These are phyloP conservation scores for Limnephilus rhombicus DNA, from an alignment of 2,888 invertebrate species.

Conservation along the genomic window DNA sequence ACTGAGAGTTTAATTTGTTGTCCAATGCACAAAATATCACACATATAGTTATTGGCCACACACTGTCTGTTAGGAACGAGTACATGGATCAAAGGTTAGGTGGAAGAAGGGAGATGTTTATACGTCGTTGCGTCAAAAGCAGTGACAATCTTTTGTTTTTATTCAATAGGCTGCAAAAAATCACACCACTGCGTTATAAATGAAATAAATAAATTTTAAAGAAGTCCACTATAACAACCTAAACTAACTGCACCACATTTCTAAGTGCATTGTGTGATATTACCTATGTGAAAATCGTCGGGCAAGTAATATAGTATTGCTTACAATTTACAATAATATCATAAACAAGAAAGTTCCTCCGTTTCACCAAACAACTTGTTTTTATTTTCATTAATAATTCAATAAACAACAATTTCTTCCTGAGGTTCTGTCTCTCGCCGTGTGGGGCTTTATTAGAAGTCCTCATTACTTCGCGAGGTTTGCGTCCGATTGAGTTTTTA, in stretches of 20 bases:
- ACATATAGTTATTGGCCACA: too few relatives aligned
- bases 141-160: background rate
- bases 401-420: background rate
- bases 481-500: background rate
- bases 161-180: background rate
- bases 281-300: background rate
- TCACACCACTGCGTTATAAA: background rate
- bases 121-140: background rate
- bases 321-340: slow-evolving; percentile 1
- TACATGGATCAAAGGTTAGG: too few relatives aligned
- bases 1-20: too few relatives aligned
- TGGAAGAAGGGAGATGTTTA: too few relatives aligned
- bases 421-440: background rate
- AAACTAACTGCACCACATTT: background rate
- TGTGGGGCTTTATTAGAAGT: background rate
- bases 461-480: background rate
- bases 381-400: slow-evolving; percentile 1
- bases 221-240: background rate
- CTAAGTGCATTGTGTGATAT: background rate
- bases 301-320: background rate
- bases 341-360: background rate
- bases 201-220: background rate
- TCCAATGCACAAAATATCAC: too few relatives aligned
- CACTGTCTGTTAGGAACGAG: too few relatives aligned
- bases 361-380: background rate